Conservation (phyloP, 2,113 vertebrate genomes). For the Eclectus roratus region DNA sequence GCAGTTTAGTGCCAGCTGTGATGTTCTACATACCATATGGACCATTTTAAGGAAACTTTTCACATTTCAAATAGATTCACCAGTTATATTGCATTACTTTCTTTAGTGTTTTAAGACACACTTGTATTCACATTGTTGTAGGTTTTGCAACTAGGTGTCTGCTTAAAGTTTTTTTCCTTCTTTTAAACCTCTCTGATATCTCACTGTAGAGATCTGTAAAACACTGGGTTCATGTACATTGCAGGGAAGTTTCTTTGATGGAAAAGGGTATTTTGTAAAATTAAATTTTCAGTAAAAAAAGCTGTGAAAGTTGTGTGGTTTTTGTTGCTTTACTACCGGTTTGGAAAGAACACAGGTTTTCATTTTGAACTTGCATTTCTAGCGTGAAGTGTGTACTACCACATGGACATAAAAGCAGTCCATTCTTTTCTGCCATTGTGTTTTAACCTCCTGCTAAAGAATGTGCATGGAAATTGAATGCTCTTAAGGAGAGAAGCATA, state of each 20-base stretch:
- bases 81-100: conserved; percentile 69
- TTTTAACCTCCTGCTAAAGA: conserved; percentile 41
- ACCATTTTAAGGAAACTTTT: conserved; percentile 71
- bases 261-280: conserved; percentile 80
- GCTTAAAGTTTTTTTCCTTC: conserved; percentile 62
- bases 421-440: conserved; percentile 26
- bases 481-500: conserved; percentile 52
- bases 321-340: conserved; percentile 42
- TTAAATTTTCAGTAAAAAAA: conserved; percentile 76
- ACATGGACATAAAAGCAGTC: conserved; percentile 12
- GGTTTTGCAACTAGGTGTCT: conserved; percentile 72
- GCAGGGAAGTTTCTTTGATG: conserved; percentile 69
- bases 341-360: conserved; percentile 30
- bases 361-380: background rate
- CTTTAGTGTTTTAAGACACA: conserved; percentile 73
- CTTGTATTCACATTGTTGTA: conserved; percentile 66
- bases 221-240: conserved; percentile 43
- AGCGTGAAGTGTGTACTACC: background rate
- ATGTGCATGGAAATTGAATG: conserved; percentile 54
- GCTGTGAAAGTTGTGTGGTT: conserved; percentile 60
- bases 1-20: conserved; percentile 75
- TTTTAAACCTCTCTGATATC: conserved; percentile 57
- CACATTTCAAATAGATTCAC: conserved; percentile 69
- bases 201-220: conserved; percentile 59
- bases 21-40: conserved; percentile 71